Evolutionary conservation across 2,888 invertebrate species (phyloP).

Genomic region (Prostheceraeus crozeri): DNA sequence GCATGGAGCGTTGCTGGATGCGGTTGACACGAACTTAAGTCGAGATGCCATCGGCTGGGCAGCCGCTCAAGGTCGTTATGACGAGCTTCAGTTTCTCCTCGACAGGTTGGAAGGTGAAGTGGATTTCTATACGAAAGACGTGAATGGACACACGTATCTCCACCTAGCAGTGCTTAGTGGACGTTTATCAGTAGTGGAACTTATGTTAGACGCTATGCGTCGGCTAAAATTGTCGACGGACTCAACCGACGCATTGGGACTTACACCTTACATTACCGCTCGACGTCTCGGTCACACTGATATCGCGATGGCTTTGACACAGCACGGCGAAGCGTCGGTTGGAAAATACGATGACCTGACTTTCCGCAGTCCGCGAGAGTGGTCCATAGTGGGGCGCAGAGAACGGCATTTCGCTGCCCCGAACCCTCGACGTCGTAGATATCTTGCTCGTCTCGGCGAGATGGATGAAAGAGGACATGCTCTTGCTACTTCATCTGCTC

Average conservation of each 20-base stretch:
- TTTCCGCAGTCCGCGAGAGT: constrained; percentile 12
- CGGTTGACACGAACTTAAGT: not conserved
- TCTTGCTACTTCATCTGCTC: not conserved
- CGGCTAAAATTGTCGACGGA: constrained; percentile 28
- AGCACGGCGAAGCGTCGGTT: constrained; percentile 20
- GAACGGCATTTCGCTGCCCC: not conserved
- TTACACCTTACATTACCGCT: constrained; percentile 34
- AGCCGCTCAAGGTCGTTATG: not conserved
- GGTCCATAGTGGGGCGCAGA: not conserved
- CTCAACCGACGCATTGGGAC: constrained; percentile 17
- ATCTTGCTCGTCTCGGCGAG: not conserved
- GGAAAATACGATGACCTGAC: not conserved
- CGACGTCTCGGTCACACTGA: constrained; percentile 29
- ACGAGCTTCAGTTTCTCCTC: not conserved
- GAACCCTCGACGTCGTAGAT: not conserved
- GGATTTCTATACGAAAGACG: not conserved
- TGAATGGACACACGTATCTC: not conserved
- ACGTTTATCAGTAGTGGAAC: not conserved
- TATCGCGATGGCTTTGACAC: constrained; percentile 3
- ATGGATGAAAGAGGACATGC: not conserved
- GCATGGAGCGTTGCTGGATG: not conserved
- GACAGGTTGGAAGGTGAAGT: not conserved
- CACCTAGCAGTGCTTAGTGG: not conserved
- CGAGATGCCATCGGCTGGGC: constrained; percentile 2
- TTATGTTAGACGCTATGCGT: not conserved